Evolutionary conservation across 2,797 vertebrate species (phyloP), one percentile per base, ranked within the genome.

Genomic region (Garrulus glandarius): DNA sequence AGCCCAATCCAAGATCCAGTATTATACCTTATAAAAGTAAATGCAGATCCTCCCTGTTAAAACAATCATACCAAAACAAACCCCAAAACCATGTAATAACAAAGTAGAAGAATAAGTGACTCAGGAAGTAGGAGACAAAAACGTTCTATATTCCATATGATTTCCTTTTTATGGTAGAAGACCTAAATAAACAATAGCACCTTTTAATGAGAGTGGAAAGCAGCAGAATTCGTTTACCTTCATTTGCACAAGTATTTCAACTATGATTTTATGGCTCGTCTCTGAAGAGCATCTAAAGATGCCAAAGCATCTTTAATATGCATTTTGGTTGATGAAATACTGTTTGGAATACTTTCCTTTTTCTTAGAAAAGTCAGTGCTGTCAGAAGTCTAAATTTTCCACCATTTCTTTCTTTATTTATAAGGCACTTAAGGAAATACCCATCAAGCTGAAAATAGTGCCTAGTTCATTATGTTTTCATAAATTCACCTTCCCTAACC

Each of bases 331-430:
- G 50, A 84, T 84, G 92, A 92, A 41, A 50, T 63, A 85, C 18
- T 90, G 74, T 72, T 96, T 91, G 86, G 88, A 97, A 92, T 61
- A 61, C 34, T 94, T 91, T 39, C 32, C 34, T 84, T 96, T 97
- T 91, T 87, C 91, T 92, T 61, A 89, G 53, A 67, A 83, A 94
- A 97, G 64, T 91, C 69, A 78, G 89, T 92, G 88, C 75, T 68
- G 60, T 63, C 82, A 94, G 61, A 74, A 92, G 29, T 72, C 56
- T 81, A 52, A 76, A 41, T 87, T 82, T 82, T 89, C 75, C 80
- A 74, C n/a, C 80, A 68, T 79, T 86, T 78, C 52, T 65, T 52
- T 30, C 43, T 68, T 68, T 78, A 24, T 83, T 72, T 39, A 53
- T 71, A 71, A 79, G 47, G 32, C 52, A 70, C 43, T 81, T 30